A percentile compares a stretch with the other conserved stretches of the same genome.
Evolutionary conservation across 2,888 invertebrate species (phyloP).

Genomic region (Acleris emargana): DNA sequence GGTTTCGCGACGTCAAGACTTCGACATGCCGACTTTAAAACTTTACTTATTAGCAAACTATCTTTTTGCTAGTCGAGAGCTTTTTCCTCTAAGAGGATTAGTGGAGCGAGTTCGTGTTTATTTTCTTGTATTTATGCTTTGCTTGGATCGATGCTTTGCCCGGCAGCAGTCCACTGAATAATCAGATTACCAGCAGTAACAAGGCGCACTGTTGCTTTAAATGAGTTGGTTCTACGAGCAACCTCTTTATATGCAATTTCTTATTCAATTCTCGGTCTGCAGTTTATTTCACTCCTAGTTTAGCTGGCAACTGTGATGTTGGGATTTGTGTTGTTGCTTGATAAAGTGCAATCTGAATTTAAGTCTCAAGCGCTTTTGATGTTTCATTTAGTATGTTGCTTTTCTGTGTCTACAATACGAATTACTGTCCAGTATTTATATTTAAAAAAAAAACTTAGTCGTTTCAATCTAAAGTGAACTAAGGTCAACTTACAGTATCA

Average conservation of each 20-base stretch:
- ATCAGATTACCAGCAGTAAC: conserved; percentile 33
- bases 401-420: not conserved
- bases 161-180: conserved; percentile 24
- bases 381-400: not conserved
- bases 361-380: not conserved
- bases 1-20: conserved; percentile 22
- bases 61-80: conserved; percentile 18
- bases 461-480: too few relatives aligned
- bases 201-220: conserved; percentile 28
- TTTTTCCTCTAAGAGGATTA: conserved; percentile 44
- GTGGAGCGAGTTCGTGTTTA: conserved; percentile 42
- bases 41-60: conserved; percentile 50
- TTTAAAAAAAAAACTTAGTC: too few relatives aligned
- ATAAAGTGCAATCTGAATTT: not conserved
- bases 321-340: conserved; percentile 8
- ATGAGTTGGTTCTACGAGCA: conserved; percentile 34
- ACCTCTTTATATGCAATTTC: conserved; percentile 49
- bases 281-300: conserved; percentile 51
- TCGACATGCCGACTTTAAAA: conserved; percentile 43
- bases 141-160: conserved; percentile 38
- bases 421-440: not conserved
- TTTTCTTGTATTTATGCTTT: conserved; percentile 45
- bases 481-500: too few relatives aligned
- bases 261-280: conserved; percentile 46
- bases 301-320: conserved; percentile 16